Evolutionary conservation across 2,888 invertebrate species (phyloP), one percentile per base, ranked within the genome.

Genomic region (Busseola fusca): DNA sequence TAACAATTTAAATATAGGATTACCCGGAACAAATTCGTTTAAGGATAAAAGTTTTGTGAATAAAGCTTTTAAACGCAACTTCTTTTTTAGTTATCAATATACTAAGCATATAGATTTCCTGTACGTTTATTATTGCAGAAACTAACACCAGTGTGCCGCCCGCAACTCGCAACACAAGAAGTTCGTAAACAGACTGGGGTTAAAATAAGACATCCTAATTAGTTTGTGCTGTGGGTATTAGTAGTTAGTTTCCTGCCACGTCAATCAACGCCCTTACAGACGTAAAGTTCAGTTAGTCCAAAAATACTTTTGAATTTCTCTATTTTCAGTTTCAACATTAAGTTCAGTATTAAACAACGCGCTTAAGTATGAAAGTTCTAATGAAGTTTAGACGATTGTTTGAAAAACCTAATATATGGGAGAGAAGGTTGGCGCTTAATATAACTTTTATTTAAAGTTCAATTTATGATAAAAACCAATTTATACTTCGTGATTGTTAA

Each of bases 201-300:
- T 74, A 78, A 82, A 82, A 84, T 81, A 83, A 72, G 37, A 52
- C 64, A 72, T 84, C 73, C 62, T 74, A 81, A 84, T 84, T 81
- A 81, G 81, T 81, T 56, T 54, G 71, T 62, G 64, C 73, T 52
- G 60, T 57, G 69, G 58, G 76, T 75, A 74, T 81, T 69, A 72
- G 85, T 69, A 72, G 74, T 67, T 75, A 75, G 80, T 82, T 85
- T 84, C 84, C 84, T 72, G 82, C 69, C 73, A 81, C 80, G 85
- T 84, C 85, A 85, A 83, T 85, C 85, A 85, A 74, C 70, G 64
- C 66, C 71, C 74, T 67, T 54, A 52, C 72, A 73, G 67, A 69
- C 54, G 76, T 69, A 72, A 78, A 75, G 63, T 67, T 57, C 58
- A 68, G 67, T 74, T n/a, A 62, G 37, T 68, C 72, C 74, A 82